A percentile compares a stretch with the other conserved stretches of the same genome.
Conservation (phyloP, 2,113 vertebrate species). For the Camelus bactrianus region DNA sequence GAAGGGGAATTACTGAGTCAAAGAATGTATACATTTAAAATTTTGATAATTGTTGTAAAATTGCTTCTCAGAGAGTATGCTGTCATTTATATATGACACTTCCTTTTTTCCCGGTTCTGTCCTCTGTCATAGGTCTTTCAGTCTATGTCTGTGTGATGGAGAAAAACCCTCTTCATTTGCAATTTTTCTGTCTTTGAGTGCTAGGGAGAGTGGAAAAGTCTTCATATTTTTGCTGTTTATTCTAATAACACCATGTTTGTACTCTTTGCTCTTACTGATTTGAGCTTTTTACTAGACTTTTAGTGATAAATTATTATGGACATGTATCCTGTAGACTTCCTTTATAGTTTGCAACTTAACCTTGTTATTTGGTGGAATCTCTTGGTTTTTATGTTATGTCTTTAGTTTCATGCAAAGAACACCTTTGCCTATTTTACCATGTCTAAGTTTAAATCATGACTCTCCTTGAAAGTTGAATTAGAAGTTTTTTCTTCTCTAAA, state of each 20-base stretch:
- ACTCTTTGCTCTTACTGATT: background rate
- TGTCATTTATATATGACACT: background rate
- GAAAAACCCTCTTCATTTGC: background rate
- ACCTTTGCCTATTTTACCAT: background rate
- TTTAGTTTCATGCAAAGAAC: slow-evolving; percentile 9
- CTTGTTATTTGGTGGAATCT: background rate
- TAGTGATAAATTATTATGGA: background rate
- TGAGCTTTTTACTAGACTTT: background rate
- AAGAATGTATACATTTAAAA: background rate
- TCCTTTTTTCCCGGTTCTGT: background rate
- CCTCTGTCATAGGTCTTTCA: background rate
- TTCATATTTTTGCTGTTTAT: background rate
- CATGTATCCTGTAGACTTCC: background rate
- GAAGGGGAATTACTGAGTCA: background rate
- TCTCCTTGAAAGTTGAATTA: background rate
- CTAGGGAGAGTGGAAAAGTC: background rate
- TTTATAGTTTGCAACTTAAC: background rate
- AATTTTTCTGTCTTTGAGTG: slow-evolving; percentile 18
- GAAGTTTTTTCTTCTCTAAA: background rate
- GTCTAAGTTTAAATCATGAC: slow-evolving; percentile 16
- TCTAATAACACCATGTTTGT: background rate
- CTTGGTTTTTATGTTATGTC: background rate
- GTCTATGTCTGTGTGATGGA: background rate
- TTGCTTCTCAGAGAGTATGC: slow-evolving; percentile 12
- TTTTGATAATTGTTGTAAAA: background rate